Conservation (phyloP, 2,888 invertebrate genomes). For the Sylvicola fuscatus region DNA sequence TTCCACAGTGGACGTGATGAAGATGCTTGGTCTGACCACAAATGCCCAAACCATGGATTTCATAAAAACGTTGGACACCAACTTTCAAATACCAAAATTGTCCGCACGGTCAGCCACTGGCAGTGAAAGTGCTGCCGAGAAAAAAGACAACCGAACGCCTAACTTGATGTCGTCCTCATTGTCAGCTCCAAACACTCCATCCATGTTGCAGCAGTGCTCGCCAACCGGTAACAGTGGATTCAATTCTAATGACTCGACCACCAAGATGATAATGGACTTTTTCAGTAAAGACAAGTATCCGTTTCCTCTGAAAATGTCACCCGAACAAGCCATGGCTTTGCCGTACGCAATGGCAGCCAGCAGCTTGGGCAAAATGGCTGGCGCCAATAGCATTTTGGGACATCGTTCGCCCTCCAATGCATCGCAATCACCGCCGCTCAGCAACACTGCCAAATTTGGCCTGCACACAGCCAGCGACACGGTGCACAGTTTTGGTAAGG, state of each 20-base stretch:
- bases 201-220: no score
- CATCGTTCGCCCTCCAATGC: not conserved
- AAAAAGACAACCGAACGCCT: conserved; percentile 4
- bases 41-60: conserved; percentile 38
- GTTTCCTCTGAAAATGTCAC: not conserved
- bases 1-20: conserved; percentile 20
- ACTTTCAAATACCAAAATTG: conserved; percentile 74
- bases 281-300: not conserved
- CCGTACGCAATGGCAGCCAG: not conserved
- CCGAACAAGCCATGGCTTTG: not conserved
- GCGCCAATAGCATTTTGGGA: not conserved
- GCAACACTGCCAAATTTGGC: not conserved
- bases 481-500: not conserved
- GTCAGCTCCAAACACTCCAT: not conserved
- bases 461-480: conserved; percentile 3
- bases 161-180: not conserved
- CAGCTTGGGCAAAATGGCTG: not conserved
- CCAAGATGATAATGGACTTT: conserved; percentile 1
- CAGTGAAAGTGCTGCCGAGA: conserved; percentile 5
- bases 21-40: conserved; percentile 34
- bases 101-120: conserved; percentile 28
- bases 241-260: not conserved
- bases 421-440: conserved; percentile 3
- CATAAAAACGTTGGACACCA: conserved; percentile 57
- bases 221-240: not conserved